Evolutionary conservation across 2,888 invertebrate species (phyloP), one percentile per base, ranked within the genome.

Genomic region (Spodoptera picta): DNA sequence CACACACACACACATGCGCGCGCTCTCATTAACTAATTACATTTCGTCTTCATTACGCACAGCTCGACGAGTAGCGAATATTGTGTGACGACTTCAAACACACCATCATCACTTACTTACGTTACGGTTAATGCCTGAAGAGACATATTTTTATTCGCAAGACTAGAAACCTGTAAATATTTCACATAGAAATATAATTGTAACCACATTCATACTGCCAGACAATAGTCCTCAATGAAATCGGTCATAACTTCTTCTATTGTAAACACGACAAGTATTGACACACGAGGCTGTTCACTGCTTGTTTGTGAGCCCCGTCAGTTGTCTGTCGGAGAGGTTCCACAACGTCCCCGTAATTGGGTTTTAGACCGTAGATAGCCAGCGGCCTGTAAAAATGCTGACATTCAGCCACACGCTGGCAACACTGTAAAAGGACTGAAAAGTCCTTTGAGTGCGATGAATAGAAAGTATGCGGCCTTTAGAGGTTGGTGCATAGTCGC

Each of bases 21-120:
- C 48, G 42, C 36, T 60, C 42, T 68, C 73, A 67, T 69, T 67
- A 73, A 73, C 68, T 73, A 47, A 69, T 69, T 59, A 53, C 60
- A 45, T 73, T 59, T 36, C 60, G 31, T 60, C 42, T 73, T 51
- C 73, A 23, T 65, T 23, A 46, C 36, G 23, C 42, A n/a, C 42
- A 23, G n/a, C 65, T 42, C 44, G 23, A 46, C 43, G 14, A 19
- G 50, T 7, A 7, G 6, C 2, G 36, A 36, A 9, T 36, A 36
- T 27, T 27, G 5, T 36, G 36, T 9, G 36, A 5, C 36, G 36
- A 36, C 36, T 36, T 36, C 36, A 36, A 36, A 36, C 36, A 36
- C 36, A 7, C 4, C 36, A 36, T 9, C 36, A 36, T 9, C 36
- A 36, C 36, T 36, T 36, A 36, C 36, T 36, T 9, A 36, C 36